Conservation (phyloP, 2,888 invertebrate species). For the Drosophila incognita region DNA sequence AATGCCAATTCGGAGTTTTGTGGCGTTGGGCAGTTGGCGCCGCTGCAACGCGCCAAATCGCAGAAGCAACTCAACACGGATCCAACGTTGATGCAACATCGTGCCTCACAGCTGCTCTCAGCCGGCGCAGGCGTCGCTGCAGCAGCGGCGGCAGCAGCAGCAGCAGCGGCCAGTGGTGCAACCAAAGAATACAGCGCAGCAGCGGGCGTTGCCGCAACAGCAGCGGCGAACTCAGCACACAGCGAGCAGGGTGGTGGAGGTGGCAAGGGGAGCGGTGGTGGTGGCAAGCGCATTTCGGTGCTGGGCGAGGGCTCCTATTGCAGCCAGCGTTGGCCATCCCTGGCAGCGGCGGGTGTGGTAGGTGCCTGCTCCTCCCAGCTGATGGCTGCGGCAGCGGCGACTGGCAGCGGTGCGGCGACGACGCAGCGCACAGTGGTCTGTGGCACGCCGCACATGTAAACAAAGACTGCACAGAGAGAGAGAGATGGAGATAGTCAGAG, state of each 20-base stretch:
- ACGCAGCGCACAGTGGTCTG: constrained; percentile 83
- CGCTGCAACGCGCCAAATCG: constrained; percentile 89
- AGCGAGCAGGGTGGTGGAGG: background rate
- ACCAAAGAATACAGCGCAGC: constrained; percentile 76
- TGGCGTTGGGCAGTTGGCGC: constrained; percentile 84
- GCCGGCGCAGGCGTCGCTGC: constrained; percentile 81
- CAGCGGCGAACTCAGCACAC: constrained; percentile 32
- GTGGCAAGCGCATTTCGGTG: constrained; percentile 84
- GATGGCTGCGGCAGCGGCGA: constrained; percentile 74
- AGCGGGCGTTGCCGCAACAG: constrained; percentile 28
- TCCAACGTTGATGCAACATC: constrained; percentile 87
- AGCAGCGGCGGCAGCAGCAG: constrained; percentile 69
- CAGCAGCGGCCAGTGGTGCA: constrained; percentile 47
- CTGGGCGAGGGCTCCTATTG: constrained; percentile 85
- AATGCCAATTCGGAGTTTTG: constrained; percentile 86
- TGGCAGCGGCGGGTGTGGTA: constrained; percentile 80
- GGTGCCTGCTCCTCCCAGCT: constrained; percentile 80
- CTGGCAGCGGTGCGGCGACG: constrained; percentile 70
- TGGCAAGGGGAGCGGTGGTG: constrained; percentile 82
- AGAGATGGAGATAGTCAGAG: constrained; percentile 44
- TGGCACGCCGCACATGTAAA: constrained; percentile 85
- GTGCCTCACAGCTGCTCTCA: constrained; percentile 86
- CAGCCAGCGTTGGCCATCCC: constrained; percentile 84
- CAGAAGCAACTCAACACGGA: constrained; percentile 95
- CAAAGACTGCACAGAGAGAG: constrained; percentile 44